Evolutionary conservation across 2,113 vertebrate genomes (phyloP).

Genomic region (Lontra canadensis): DNA sequence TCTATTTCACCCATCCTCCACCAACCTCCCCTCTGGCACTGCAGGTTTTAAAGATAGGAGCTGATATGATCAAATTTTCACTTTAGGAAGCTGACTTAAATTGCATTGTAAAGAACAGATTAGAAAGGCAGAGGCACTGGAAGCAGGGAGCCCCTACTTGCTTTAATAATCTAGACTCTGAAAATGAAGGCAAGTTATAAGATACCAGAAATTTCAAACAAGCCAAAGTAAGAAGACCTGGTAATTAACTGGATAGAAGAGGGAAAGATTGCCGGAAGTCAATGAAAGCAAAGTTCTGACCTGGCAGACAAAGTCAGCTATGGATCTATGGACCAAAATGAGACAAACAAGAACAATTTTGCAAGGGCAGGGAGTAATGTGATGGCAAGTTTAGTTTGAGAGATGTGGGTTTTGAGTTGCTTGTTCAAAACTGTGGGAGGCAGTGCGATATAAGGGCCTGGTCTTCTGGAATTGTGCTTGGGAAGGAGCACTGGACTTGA

Average conservation of each 20-base stretch:
- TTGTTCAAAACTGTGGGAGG: neutral
- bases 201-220: neutral
- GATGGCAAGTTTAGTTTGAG: neutral
- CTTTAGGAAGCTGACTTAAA: neutral
- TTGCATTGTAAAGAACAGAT: neutral
- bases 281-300: neutral
- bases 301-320: neutral
- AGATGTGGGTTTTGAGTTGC: neutral
- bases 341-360: neutral
- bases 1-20: neutral
- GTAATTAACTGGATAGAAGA: neutral
- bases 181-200: neutral
- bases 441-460: accelerated
- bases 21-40: neutral
- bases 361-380: neutral
- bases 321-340: neutral
- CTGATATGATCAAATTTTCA: neutral
- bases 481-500: neutral
- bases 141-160: neutral
- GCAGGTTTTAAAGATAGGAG: neutral
- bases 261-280: neutral
- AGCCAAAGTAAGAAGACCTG: neutral
- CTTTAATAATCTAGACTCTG: neutral
- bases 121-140: neutral
- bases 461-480: neutral